Base-by-base conservation (phyloP, 1,140 invertebrate species). In the Eumeta japonica region DNA sequence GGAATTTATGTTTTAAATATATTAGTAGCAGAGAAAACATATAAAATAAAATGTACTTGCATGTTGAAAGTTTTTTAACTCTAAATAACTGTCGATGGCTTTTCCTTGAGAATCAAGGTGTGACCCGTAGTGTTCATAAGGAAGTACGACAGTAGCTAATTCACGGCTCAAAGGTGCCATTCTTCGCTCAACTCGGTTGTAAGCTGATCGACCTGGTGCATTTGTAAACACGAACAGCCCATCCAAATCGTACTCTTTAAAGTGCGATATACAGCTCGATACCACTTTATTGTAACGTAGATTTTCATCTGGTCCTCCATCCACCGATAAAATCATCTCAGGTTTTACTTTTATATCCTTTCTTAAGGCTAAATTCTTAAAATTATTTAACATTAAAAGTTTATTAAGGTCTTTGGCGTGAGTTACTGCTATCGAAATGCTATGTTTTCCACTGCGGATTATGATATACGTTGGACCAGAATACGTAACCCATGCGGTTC, bases 91-190 rank as follows among this genome's bases (percentile, higher is more conserved):
- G 38, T 63, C 46, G 3, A 55, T 52, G 33, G 54, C 60, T 43
- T 41, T 41, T 10, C 53, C 49, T 17, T 42, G 24, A 10, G 35
- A 37, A 38, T 75, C 47, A n/a, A 76, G 43, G 56, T 75, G 67
- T 34, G 37, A 54, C 7, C 66, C 64, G 53, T 44, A 72, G 40
- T 46, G 33, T 37, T 75, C 68, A 52, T 73, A 52, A 30, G 47
- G 48, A 14, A 75, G 43, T 29, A 75, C 56, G 5, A 75, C n/a
- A 30, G 66, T 63, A 34, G 62, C 24, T 20, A 75, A 46, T 45
- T 66, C 53, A 19, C 43, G 42, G 42, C 57, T 65, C 16, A 76
- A 43, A 15, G 70, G 65, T 28, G 68, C 72, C 68, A 75, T 61
- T 31, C 52, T 30, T 28, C 48, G 43, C 42, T 56, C 53, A 12